These are phyloP conservation scores for Agrotis segetum DNA, from an alignment of 2,888 invertebrate species.

Conservation along the genomic window DNA sequence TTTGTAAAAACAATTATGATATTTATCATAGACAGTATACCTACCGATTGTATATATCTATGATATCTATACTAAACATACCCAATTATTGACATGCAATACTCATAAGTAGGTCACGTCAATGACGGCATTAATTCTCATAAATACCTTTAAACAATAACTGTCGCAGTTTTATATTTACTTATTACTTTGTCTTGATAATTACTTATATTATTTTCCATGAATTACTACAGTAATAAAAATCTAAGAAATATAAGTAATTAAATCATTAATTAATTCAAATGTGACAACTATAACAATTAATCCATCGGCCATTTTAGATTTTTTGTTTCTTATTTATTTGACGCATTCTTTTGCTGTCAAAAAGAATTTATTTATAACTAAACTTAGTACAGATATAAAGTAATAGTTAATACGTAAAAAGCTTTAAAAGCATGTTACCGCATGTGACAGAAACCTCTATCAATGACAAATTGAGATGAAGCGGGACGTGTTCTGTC, in stretches of 20 bases:
- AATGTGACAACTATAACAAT: constrained; percentile 20
- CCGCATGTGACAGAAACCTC: background rate
- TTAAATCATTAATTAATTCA: background rate
- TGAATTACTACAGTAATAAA: no score
- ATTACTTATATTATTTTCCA: background rate
- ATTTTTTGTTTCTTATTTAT: background rate
- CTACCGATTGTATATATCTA: background rate
- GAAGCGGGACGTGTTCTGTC: background rate
- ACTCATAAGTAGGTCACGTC: constrained; percentile 30
- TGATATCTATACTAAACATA: background rate
- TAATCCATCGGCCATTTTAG: constrained; percentile 23
- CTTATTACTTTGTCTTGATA: background rate
- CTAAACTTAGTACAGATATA: background rate
- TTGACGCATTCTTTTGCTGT: background rate
- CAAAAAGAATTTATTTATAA: background rate
- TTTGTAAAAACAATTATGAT: no score
- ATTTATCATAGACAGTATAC: background rate
- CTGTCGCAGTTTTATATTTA: background rate
- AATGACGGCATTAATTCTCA: constrained; percentile 16
- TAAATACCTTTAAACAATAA: constrained; percentile 3
- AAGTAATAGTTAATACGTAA: background rate
- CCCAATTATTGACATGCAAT: constrained; percentile 5
- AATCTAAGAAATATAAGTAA: background rate
- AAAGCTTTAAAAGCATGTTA: background rate
- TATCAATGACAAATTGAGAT: constrained; percentile 19